These are phyloP conservation scores for Plebejus argus DNA, from an alignment of 2,888 invertebrate species.

Conservation along the genomic window DNA sequence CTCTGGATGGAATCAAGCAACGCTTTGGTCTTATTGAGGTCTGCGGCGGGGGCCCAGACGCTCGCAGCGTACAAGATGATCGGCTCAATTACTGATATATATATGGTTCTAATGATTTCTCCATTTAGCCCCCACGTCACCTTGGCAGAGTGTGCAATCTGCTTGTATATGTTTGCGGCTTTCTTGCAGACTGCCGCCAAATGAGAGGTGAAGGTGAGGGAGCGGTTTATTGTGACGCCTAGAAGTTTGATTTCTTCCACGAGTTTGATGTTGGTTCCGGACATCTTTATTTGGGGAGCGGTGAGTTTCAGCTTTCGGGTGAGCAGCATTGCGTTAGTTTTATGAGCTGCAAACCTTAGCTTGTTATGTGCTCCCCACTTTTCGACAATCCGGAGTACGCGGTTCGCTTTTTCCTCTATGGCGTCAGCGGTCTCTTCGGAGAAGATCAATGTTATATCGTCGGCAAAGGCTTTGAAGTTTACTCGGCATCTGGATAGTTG, in stretches of 20 bases:
- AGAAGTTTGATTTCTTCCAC: not conserved
- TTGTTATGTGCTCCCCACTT: conserved; percentile 33
- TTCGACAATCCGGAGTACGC: conserved; percentile 19
- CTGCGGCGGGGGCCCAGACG: too few relatives aligned
- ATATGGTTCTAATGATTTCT: too few relatives aligned
- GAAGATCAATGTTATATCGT: conserved; percentile 33
- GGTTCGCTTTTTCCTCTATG: conserved; percentile 32
- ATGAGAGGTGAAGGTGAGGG: not conserved
- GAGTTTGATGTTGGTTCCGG: not conserved
- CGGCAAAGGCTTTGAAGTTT: conserved; percentile 36
- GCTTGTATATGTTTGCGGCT: not conserved
- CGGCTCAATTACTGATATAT: too few relatives aligned
- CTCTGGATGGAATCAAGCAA: too few relatives aligned
- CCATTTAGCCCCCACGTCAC: too few relatives aligned
- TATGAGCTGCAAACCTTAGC: conserved; percentile 28
- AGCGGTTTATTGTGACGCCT: not conserved
- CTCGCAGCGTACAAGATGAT: too few relatives aligned
- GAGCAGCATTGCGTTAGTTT: conserved; percentile 15
- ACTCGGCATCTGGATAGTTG: not conserved
- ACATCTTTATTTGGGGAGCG: not conserved
- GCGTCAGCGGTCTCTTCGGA: not conserved
- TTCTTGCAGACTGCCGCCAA: not conserved
- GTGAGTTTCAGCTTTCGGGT: too few relatives aligned
- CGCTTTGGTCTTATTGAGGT: too few relatives aligned
- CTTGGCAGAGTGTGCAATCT: too few relatives aligned